Percentiles rank a stretch among this genome's conserved stretches.
Evolutionary conservation across 2,797 vertebrate genomes (phyloP).

Genomic region (Amazonetta brasiliensis): DNA sequence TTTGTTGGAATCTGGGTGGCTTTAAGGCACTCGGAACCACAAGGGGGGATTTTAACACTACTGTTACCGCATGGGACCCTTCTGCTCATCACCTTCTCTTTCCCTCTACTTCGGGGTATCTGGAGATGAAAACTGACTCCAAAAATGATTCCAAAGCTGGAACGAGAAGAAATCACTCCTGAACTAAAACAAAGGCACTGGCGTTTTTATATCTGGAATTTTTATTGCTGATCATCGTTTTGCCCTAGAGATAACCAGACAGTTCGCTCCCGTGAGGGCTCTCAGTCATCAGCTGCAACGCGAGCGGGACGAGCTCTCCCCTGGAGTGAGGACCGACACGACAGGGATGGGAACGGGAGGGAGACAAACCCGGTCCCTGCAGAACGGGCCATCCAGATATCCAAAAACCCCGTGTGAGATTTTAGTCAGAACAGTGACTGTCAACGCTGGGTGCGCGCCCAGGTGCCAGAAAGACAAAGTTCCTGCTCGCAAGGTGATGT

Average conservation of each 20-base stretch:
- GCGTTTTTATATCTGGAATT: background rate
- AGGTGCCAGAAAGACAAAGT: background rate
- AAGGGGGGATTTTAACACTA: rapidly evolving
- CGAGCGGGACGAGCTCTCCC: background rate
- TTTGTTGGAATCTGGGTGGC: background rate
- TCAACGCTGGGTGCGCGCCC: rapidly evolving
- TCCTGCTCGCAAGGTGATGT: rapidly evolving
- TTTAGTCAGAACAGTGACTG: too few species aligned
- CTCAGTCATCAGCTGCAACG: background rate
- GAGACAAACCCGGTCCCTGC: too few species aligned
- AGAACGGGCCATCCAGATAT: background rate
- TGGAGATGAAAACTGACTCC: background rate
- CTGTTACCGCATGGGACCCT: background rate
- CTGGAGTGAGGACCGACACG: background rate
- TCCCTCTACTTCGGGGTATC: background rate
- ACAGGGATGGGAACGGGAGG: rapidly evolving
- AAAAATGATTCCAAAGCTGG: background rate
- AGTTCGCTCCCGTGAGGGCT: background rate
- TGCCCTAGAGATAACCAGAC: background rate
- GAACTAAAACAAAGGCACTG: background rate
- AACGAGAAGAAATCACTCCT: background rate
- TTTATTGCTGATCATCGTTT: background rate
- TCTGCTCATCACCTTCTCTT: rapidly evolving
- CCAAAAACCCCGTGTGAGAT: background rate
- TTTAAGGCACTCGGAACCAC: background rate